Evolutionary conservation across 2,113 vertebrate species (phyloP), one percentile per base, ranked within the genome.

Genomic region (Gobius niger): DNA sequence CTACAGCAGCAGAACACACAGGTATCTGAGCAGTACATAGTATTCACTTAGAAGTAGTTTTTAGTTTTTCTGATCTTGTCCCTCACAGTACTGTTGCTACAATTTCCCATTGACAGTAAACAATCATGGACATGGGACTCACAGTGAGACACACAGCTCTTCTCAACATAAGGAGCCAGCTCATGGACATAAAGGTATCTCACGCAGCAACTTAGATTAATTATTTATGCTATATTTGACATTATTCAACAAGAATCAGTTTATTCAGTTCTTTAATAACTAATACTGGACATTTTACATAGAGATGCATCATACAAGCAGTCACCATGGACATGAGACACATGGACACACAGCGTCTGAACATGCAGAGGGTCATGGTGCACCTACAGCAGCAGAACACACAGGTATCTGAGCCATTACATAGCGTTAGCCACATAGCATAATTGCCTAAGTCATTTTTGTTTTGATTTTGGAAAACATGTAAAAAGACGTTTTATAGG

Each of bases 341-440:
- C 69, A 47, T 18, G 65, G 62, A 19, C 46, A 47, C 41, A 62
- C 46, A 14, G 53, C 50, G 46, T 19, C 67, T 46, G 44, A 49
- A n/a, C 63, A 73, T 3, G 69, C 14, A 2, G 57, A 3, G 10
- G 34, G 34, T 5, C 56, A 59, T 10, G 5, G 13, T 41, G 13
- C 24, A 41, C 56, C 14, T 14, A 13, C 3, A 34, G 24, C 24
- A 34, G 24, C 56, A 40, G 34, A 41, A 41, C 24, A 41, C 2
- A 34, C 40, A 59, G 56, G 56, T 59, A 59, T 59, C 12, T 3
- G 24, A 34, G 24, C 24, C 24, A 34, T 34, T 34, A 4, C 24
- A 34, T 34, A 34, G 24, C n/a, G n/a, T n/a, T n/a, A n/a, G n/a
- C n/a, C n/a, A n/a, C n/a, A n/a, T n/a, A n/a, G n/a, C n/a, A n/a